Evolutionary conservation across 2,888 invertebrate genomes (phyloP), one percentile per base, ranked within the genome.

Genomic region (Plagodis dolabraria): DNA sequence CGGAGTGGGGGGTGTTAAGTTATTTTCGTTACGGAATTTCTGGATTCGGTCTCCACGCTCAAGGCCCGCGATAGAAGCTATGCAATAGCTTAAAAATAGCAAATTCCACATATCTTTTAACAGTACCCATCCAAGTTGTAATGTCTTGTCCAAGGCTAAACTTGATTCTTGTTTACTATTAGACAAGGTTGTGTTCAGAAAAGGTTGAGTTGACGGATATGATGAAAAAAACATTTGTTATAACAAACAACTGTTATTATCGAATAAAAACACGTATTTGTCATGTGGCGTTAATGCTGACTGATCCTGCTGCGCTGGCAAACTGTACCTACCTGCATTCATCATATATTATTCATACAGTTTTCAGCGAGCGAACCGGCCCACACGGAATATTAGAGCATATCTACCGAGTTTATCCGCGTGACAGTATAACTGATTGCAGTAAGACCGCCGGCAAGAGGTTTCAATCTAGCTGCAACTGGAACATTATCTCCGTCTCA

Each of bases 321-420:
- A 36, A 8, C 22, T 22, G 22, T 22, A 22, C 36, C 36, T 8
- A 36, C 40, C 73, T 79, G 80, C 83, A 86, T 83, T 77, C 83
- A 69, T 70, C 69, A 79, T 90, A 85, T 90, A 87, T 88, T 90
- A 91, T 92, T 87, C 89, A 92, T 84, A 82, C 80, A 77, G 84
- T 87, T 91, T 89, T 90, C 90, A 88, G 76, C 88, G 80, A 74
- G 76, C 79, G 79, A 74, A 77, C 75, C 81, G 80, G 75, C 74
- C 86, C 89, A 91, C 83, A 92, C 88, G 85, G 92, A 91, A 92
- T 92, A 89, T 91, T 89, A 86, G 89, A 91, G 75, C 78, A 79
- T 83, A 84, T 83, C 79, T 80, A 72, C 76, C 70, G 71, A 79
- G 81, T 83, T 84, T 79, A 85, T 80, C 82, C 69, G 75, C 67